A percentile compares a stretch with the other conserved stretches of the same genome.
phyloP scores from a whole-genome alignment of 2,888 invertebrate species.

The Hirtodrosophila histrioides region DNA sequence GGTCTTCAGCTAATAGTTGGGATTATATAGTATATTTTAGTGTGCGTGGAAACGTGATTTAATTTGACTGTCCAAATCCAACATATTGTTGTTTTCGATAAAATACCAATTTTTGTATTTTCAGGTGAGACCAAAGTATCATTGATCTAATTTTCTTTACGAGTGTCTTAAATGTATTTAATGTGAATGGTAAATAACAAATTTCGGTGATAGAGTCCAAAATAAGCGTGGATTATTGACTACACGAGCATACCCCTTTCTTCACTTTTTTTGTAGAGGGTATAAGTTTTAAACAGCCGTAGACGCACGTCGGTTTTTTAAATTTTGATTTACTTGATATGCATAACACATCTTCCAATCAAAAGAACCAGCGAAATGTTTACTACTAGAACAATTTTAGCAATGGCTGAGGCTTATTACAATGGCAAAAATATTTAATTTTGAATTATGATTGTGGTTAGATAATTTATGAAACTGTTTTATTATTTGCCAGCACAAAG shows the following conservation, averaged over 20 bases:
- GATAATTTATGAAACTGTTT: constrained; percentile 36
- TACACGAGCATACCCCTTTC: background rate
- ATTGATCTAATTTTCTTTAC: no score
- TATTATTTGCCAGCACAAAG: constrained; percentile 23
- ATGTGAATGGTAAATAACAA: no score
- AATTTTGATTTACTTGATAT: constrained; percentile 43
- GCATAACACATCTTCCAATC: constrained; percentile 40
- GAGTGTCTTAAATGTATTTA: no score
- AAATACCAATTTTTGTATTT: no score
- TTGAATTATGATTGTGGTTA: constrained; percentile 28
- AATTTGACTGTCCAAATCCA: no score
- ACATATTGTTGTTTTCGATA: no score
- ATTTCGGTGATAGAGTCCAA: no score
- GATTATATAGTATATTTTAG: no score
- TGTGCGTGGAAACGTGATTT: no score
- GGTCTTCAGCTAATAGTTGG: no score
- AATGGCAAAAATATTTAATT: constrained; percentile 17
- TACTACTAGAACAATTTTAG: constrained; percentile 32
- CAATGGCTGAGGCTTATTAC: constrained; percentile 5
- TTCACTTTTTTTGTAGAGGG: background rate
- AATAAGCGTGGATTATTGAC: no score
- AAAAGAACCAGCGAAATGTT: constrained; percentile 34
- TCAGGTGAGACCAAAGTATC: no score
- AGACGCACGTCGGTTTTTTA: constrained; percentile 36
- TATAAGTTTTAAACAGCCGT: constrained; percentile 18